Evolutionary conservation across 2,113 vertebrate genomes (phyloP).

Genomic region (Nothoprocta pentlandii): DNA sequence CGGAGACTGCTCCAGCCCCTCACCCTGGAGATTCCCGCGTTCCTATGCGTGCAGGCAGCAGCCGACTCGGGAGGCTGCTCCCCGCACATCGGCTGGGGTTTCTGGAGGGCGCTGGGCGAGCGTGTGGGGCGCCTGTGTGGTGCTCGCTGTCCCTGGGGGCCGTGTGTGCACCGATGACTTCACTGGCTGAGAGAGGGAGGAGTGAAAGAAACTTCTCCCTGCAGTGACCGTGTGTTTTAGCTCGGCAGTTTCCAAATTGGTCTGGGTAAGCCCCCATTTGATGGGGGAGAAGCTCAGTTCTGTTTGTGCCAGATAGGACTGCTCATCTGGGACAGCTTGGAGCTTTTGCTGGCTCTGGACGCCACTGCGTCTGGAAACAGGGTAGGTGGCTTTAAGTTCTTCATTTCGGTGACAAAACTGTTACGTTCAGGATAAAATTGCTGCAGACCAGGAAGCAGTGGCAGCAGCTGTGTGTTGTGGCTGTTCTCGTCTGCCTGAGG

Average conservation of each 20-base stretch:
- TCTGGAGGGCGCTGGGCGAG: neutral
- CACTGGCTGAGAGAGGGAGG: neutral
- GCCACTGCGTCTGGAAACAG: neutral
- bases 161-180: accelerated
- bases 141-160: neutral
- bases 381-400: neutral
- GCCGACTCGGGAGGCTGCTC: neutral
- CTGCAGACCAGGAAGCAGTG: neutral
- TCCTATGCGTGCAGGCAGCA: accelerated
- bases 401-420: accelerated
- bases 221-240: neutral
- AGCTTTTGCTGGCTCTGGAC: neutral
- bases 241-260: neutral
- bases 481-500: neutral
- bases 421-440: neutral
- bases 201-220: neutral
- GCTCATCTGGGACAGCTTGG: neutral
- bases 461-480: neutral
- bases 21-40: neutral
- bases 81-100: neutral
- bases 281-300: neutral
- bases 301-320: neutral
- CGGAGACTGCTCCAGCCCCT: neutral
- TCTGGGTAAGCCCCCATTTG: neutral
- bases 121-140: neutral